Conservation (phyloP, 2,113 vertebrate genomes). For the Ammodytes dubius region DNA sequence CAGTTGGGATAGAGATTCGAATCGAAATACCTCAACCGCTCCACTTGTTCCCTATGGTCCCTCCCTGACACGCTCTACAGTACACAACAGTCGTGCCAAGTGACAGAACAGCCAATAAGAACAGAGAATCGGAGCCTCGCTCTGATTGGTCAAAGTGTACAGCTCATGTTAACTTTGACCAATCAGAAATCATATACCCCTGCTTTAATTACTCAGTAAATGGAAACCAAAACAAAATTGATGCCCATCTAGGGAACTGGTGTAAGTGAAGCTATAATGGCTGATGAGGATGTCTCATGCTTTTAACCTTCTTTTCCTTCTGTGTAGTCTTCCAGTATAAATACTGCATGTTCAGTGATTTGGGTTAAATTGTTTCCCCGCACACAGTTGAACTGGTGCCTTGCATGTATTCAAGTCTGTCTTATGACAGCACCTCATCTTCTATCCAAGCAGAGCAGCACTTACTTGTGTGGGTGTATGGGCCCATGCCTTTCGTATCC, state of each 20-base stretch:
- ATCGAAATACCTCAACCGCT: no score
- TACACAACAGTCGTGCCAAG: no score
- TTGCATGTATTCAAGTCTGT: constrained; percentile 28
- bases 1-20: no score
- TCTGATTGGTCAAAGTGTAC: no score
- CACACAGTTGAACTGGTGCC: constrained; percentile 24
- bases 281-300: constrained; percentile 10
- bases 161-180: no score
- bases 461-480: constrained; percentile 1
- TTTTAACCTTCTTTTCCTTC: background rate
- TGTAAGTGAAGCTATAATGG: background rate
- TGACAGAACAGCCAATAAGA: no score
- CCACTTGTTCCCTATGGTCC: no score
- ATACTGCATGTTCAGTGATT: constrained; percentile 58
- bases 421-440: constrained; percentile 15
- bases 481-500: constrained; percentile 31
- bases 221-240: background rate
- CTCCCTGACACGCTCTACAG: no score
- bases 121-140: no score
- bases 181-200: no score
- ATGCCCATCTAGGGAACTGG: background rate
- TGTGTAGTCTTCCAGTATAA: constrained; percentile 35
- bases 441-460: background rate
- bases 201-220: background rate
- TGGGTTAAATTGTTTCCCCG: constrained; percentile 66